Evolutionary conservation across 2,888 invertebrate genomes (phyloP).

Genomic region (Tenthredo mesomela): DNA sequence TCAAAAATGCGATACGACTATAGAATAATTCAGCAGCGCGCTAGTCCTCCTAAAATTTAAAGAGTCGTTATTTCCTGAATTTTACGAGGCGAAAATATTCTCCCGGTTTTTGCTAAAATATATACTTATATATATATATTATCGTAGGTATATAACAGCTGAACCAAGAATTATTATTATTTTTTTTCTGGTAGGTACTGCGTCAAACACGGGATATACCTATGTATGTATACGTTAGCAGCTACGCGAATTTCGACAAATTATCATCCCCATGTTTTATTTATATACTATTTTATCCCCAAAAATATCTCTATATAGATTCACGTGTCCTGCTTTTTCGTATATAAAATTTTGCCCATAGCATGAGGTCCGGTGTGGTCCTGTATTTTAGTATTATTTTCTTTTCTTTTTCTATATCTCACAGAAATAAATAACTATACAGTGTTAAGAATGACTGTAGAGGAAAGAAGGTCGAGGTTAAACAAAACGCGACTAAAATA

Average conservation of each 20-base stretch:
- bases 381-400: not conserved
- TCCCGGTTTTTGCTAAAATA: not conserved
- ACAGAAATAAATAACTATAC: not conserved
- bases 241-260: not conserved
- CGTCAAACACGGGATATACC: not conserved
- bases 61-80: slow-evolving; percentile 6
- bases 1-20: not conserved
- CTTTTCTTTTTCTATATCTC: not conserved
- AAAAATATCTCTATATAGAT: not conserved
- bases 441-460: not conserved
- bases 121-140: not conserved
- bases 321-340: not conserved
- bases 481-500: not conserved
- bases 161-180: not conserved
- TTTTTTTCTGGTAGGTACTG: not conserved
- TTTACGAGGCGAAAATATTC: slow-evolving; percentile 23
- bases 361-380: not conserved
- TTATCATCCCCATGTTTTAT: slow-evolving; percentile 1
- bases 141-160: not conserved
- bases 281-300: not conserved
- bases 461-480: not conserved
- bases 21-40: slow-evolving; percentile 16
- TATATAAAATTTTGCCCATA: not conserved
- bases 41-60: not conserved
- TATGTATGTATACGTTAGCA: not conserved